Percentiles rank a stretch among this genome's conserved stretches.
These are phyloP conservation scores for Cabera pusaria DNA, from an alignment of 2,888 invertebrate species.

Conservation along the genomic window DNA sequence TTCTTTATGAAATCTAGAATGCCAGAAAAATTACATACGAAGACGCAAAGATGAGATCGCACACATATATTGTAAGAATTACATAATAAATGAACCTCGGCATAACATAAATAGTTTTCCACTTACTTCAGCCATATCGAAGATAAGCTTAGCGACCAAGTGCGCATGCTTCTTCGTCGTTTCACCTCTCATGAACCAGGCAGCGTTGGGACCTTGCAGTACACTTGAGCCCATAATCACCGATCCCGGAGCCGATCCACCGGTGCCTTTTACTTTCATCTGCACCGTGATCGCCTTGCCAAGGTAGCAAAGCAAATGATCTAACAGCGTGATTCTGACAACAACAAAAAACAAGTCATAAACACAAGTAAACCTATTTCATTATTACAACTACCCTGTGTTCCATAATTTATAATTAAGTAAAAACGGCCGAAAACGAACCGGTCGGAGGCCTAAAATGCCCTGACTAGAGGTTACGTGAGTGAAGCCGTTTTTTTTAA, in stretches of 20 bases:
- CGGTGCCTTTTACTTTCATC: slow-evolving; percentile 86
- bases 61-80: background rate
- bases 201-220: slow-evolving; percentile 48
- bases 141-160: slow-evolving; percentile 92
- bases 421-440: too few relatives aligned
- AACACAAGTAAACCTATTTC: too few relatives aligned
- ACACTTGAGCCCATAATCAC: slow-evolving; percentile 82
- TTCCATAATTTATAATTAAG: too few relatives aligned
- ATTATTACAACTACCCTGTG: too few relatives aligned
- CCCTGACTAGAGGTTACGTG: too few relatives aligned
- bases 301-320: slow-evolving; percentile 94
- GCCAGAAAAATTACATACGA: too few relatives aligned
- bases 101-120: background rate
- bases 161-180: slow-evolving; percentile 94
- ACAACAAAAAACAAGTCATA: too few relatives aligned
- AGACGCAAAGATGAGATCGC: too few relatives aligned
- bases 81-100: too few relatives aligned
- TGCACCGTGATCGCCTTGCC: slow-evolving; percentile 96
- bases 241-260: slow-evolving; percentile 61
- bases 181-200: slow-evolving; percentile 95
- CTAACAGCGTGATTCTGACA: slow-evolving; percentile 85
- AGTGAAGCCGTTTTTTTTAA: too few relatives aligned
- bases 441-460: too few relatives aligned
- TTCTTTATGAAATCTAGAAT: too few relatives aligned
- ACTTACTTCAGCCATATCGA: slow-evolving; percentile 95